Conservation (phyloP, 2,113 vertebrate species). For the Brachypteracias leptosomus region DNA sequence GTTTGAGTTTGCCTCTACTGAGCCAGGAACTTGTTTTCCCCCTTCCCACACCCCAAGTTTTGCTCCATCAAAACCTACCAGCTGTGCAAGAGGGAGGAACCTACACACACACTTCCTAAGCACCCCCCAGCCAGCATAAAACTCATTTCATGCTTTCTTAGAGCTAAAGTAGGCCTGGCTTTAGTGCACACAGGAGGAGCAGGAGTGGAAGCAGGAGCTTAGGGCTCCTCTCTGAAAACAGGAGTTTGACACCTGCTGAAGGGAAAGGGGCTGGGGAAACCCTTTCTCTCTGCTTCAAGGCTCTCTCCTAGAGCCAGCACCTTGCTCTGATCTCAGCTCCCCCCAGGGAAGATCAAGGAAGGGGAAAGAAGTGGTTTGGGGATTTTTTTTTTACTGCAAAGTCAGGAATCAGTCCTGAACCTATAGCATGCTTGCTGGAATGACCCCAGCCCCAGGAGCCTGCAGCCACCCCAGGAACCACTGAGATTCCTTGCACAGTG, state of each 20-base stretch:
- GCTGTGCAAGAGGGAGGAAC: neutral
- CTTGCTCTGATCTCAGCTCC: neutral
- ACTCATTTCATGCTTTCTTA: neutral
- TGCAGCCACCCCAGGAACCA: neutral
- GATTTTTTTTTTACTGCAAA: constrained; percentile 55
- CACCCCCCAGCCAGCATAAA: neutral
- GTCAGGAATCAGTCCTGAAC: constrained; percentile 20
- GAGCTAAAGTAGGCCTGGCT: neutral
- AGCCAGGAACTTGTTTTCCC: neutral
- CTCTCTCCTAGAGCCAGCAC: neutral
- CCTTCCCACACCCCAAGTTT: neutral
- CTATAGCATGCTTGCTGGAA: neutral
- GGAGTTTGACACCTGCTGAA: neutral
- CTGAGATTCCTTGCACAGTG: neutral
- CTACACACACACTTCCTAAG: neutral
- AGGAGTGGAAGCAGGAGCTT: neutral
- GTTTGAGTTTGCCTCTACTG: neutral
- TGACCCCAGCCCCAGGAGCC: neutral
- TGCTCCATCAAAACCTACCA: neutral
- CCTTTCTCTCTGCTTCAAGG: neutral
- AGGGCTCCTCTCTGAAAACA: neutral
- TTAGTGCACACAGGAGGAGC: neutral
- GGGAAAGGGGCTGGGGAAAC: neutral
- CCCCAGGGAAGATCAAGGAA: neutral
- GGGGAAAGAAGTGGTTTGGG: neutral